Evolutionary conservation across 2,888 invertebrate genomes (phyloP), one percentile per base, ranked within the genome.

Genomic region (Drosophila eohydei): DNA sequence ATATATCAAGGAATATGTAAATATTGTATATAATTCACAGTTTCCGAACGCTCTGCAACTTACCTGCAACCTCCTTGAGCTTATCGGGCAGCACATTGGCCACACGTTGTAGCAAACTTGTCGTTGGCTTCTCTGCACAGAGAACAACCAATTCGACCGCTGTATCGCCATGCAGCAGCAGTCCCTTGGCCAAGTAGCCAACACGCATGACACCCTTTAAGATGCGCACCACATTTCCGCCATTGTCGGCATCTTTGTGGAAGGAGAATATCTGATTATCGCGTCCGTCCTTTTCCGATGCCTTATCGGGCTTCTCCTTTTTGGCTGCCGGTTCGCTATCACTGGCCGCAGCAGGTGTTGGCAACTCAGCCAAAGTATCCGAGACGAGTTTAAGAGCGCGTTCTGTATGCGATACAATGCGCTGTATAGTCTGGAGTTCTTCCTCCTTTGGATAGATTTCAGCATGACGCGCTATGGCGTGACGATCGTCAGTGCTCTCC

Each of bases 151-250:
- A 94, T 83, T 98, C 96, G 64, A 99, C 98, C 90, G 95, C 95
- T 74, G 95, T 95, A 93, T 99, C 99, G 7, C 98, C 98, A 78
- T 96, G 95, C 30, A 99, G 94, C 89, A 99, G 94, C 71, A 99
- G 95, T 44, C 98, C 93, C 92, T 97, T 97, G 55, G 97, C 97
- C 60, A 98, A 93, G 91, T 97, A 96, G 60, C 98, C 98, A 51
- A 99, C 98, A 75, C 99, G 95, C 98, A 99, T 98, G 34, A 99
- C 98, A 69, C 99, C 99, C 93, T 98, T 97, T 51, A 99, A 94
- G 80, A 97, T 95, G 71, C 98, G 95, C 80, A 94, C 93, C 46
- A 94, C 93, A 71, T 89, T 86, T 43, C 86, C 89, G 59, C 94
- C 94, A 58, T 88, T 90, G 76, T 95, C 95, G 80, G 95, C 95